A percentile compares a stretch with the other conserved stretches of the same genome.
phyloP scores from a whole-genome alignment of 2,113 vertebrate genomes.

The Phalacrocorax pelagicus region DNA sequence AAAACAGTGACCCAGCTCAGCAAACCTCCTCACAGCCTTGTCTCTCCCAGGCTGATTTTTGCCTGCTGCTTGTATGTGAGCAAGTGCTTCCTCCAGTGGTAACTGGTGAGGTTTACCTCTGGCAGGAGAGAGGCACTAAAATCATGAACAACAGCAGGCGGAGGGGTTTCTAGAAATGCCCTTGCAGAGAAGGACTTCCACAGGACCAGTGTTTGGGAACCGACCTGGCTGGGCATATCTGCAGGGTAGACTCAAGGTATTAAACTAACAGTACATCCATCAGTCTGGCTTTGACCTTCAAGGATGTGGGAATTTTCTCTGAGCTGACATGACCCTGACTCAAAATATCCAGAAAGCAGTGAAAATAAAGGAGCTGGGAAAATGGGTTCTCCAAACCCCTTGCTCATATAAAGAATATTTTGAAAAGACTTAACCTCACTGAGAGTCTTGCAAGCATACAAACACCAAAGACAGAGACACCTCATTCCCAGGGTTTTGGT shows the following conservation, averaged over 20 bases:
- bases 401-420: accelerated
- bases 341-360: not conserved
- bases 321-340: not conserved
- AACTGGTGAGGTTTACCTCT: not conserved
- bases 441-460: not conserved
- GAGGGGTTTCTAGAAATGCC: not conserved
- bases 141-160: accelerated
- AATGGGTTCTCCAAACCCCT: accelerated
- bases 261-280: accelerated
- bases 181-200: not conserved
- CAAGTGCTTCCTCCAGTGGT: not conserved
- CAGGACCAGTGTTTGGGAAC: not conserved
- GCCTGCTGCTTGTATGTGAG: accelerated
- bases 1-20: not conserved
- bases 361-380: not conserved
- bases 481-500: not conserved
- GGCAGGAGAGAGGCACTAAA: not conserved
- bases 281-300: not conserved
- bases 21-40: accelerated
- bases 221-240: not conserved
- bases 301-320: not conserved
- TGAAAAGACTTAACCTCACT: not conserved
- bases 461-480: not conserved
- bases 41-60: not conserved
- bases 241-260: not conserved